Evolutionary conservation across 1,140 invertebrate genomes (phyloP).

Genomic region (Cydia strobilella): DNA sequence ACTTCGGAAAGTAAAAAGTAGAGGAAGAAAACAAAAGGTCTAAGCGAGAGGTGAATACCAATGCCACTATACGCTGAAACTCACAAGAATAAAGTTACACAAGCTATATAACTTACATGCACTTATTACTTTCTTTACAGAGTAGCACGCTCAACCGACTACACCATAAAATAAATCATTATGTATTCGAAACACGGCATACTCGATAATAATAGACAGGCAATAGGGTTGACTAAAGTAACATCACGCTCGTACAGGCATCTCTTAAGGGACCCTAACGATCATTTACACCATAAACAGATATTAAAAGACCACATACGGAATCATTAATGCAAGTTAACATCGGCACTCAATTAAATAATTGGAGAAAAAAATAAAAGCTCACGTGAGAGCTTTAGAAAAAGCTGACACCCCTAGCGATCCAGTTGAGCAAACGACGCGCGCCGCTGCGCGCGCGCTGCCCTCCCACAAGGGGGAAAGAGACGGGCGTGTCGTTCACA

Average conservation of each 20-base stretch:
- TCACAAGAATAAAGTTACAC: background rate
- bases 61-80: conserved; percentile 43
- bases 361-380: conserved; percentile 60
- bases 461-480: conserved; percentile 56
- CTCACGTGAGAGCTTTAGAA: conserved; percentile 63
- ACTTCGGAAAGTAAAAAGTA: conserved; percentile 55
- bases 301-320: conserved; percentile 47
- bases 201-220: conserved; percentile 47
- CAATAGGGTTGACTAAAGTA: conserved; percentile 39
- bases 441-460: conserved; percentile 69
- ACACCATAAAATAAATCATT: conserved; percentile 60
- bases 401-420: conserved; percentile 71
- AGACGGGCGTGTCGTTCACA: conserved; percentile 41
- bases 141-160: conserved; percentile 38
- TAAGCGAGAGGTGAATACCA: conserved; percentile 59
- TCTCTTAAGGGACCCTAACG: background rate
- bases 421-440: conserved; percentile 70
- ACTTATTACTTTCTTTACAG: background rate
- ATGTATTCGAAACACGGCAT: conserved; percentile 58
- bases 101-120: background rate
- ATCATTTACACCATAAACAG: conserved; percentile 37
- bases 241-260: conserved; percentile 36
- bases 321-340: conserved; percentile 46
- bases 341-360: conserved; percentile 55
- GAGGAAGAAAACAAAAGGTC: conserved; percentile 66